These are phyloP conservation scores for Ornithoptera priamus DNA, from an alignment of 2,888 invertebrate genomes.

Conservation along the genomic window DNA sequence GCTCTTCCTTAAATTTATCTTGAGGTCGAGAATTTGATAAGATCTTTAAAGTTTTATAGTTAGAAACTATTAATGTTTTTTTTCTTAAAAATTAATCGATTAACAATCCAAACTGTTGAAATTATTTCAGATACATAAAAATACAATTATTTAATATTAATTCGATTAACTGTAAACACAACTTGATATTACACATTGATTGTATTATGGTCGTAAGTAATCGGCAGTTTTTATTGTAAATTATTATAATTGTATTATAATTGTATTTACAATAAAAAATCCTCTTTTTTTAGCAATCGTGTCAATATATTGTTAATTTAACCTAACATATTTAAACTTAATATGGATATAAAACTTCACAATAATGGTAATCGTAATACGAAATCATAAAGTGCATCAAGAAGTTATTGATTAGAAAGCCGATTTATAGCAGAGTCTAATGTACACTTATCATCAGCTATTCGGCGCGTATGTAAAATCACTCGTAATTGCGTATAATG, in stretches of 20 bases:
- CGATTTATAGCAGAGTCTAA: conserved; percentile 54
- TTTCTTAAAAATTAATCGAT: neutral
- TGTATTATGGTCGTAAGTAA: too few relatives aligned
- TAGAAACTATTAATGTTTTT: neutral
- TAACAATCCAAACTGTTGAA: neutral
- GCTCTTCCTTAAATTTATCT: conserved; percentile 38
- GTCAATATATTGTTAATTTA: neutral
- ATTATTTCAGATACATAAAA: too few relatives aligned
- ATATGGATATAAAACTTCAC: neutral
- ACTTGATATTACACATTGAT: too few relatives aligned
- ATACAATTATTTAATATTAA: too few relatives aligned
- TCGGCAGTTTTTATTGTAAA: too few relatives aligned
- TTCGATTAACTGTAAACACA: too few relatives aligned
- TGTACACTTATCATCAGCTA: conserved; percentile 54
- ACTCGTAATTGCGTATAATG: conserved; percentile 66
- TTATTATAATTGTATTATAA: too few relatives aligned
- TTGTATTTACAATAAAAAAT: neutral
- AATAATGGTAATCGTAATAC: conserved; percentile 43
- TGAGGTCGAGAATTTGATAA: conserved; percentile 44
- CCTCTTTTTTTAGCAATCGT: neutral
- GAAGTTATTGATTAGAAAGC: conserved; percentile 58
- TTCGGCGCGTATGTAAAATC: conserved; percentile 59
- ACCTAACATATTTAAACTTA: neutral
- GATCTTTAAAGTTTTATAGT: conserved; percentile 35
- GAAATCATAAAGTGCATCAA: conserved; percentile 32